Percentiles rank a stretch among this genome's conserved stretches.
These are phyloP conservation scores for Epicampocera succincta DNA, from an alignment of 2,888 invertebrate genomes.

Conservation along the genomic window DNA sequence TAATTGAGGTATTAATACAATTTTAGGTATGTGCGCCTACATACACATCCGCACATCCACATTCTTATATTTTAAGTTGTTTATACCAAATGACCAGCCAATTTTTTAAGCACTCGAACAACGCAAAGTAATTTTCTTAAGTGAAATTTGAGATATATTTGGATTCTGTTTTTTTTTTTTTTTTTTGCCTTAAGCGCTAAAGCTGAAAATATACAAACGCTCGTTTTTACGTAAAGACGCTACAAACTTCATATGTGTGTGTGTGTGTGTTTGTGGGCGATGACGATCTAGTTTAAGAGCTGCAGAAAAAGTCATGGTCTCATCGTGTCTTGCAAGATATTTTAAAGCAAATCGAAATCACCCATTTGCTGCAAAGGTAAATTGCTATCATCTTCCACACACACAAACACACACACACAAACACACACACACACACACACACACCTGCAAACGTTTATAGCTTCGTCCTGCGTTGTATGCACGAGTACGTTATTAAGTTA, in stretches of 20 bases:
- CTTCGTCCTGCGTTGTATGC: slow-evolving; percentile 3
- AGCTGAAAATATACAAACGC: slow-evolving; percentile 3
- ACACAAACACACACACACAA: too few species aligned
- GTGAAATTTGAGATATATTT: slow-evolving; percentile 74
- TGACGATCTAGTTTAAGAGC: slow-evolving; percentile 25
- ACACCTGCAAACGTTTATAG: slow-evolving; percentile 11
- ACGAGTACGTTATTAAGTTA: slow-evolving; percentile 30
- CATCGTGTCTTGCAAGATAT: too few species aligned
- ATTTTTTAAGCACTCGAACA: slow-evolving; percentile 65
- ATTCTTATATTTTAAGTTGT: neutral
- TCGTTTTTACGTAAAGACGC: slow-evolving; percentile 52
- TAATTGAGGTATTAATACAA: too few species aligned
- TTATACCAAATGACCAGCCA: slow-evolving; percentile 16
- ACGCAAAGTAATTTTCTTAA: slow-evolving; percentile 76
- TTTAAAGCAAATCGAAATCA: too few species aligned
- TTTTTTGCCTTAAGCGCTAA: too few species aligned
- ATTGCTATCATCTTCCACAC: neutral
- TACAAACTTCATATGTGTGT: slow-evolving; percentile 34
- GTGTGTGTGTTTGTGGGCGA: slow-evolving; percentile 11
- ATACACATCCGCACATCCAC: too few species aligned
- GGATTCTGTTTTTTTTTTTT: neutral
- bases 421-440: too few species aligned
- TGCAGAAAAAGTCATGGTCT: slow-evolving; percentile 13
- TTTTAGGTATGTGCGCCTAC: too few species aligned
- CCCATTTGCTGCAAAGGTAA: slow-evolving; percentile 18